phyloP scores from a whole-genome alignment of 35 echinoderm and acorn worm genomes.

The Apostichopus californicus region DNA sequence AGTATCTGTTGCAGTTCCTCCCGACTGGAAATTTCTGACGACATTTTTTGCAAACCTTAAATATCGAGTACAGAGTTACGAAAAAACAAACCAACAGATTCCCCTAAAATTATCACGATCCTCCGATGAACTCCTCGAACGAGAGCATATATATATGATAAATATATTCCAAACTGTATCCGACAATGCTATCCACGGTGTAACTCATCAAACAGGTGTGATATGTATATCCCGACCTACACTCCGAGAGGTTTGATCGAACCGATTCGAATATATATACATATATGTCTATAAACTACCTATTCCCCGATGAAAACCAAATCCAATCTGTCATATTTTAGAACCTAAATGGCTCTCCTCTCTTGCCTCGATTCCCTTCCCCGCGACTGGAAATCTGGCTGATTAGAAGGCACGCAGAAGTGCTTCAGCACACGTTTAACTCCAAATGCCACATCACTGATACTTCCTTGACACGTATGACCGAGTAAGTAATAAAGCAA shows the following conservation, averaged over 20 bases:
- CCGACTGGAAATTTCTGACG: slow-evolving; percentile 31
- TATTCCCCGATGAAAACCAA: background rate
- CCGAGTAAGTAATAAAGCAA: background rate
- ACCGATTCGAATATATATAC: background rate
- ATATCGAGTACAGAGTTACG: too few species aligned
- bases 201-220: background rate
- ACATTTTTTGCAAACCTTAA: slow-evolving; percentile 4
- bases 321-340: background rate
- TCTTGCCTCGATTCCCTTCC: background rate
- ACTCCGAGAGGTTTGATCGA: background rate
- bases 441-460: background rate
- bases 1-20: slow-evolving; percentile 37
- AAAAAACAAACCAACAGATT: too few species aligned
- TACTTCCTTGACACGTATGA: background rate
- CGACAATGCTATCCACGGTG: too few species aligned
- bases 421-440: background rate
- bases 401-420: background rate
- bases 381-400: background rate
- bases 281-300: background rate
- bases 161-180: too few species aligned
- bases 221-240: background rate
- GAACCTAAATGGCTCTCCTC: background rate
- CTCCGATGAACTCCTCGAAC: too few species aligned
- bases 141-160: too few species aligned
- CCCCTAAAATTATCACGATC: too few species aligned